Base-by-base conservation (phyloP, 2,797 vertebrate genomes). In the Vipera latastei region DNA sequence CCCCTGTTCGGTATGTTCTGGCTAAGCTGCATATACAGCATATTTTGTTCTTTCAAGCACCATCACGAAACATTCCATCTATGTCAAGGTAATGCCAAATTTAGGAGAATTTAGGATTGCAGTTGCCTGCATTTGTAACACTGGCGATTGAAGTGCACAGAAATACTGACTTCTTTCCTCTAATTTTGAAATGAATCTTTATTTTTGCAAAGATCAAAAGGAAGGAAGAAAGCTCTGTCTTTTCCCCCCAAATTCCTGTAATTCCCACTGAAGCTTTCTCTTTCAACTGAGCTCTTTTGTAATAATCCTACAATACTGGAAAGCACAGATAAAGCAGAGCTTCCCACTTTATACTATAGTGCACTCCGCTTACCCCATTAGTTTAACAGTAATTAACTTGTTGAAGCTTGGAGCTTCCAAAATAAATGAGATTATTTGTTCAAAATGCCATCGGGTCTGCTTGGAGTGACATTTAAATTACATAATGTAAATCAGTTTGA, bases 381-480 rank as follows among this genome's bases (percentile, higher is more conserved):
- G 96, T 94, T 97, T 95, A 96, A 89, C 93, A 95, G 95, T 97
- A 96, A 97, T 97, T 97, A 97, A 96, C 96, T 97, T 97, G 96
- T 95, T 96, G 96, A 96, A 95, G 96, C 95, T 96, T 95, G 95
- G 94, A 95, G 94, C 95, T 95, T 97, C 95, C 96, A 95, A 97
- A 97, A 97, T 97, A 97, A 98, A 98, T 97, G 96, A 97, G 96
- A 98, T 97, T 97, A 96, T 97, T 97, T 98, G 97, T 98, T 98
- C 97, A 97, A 97, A 98, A 97, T 98, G 97, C 96, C 98, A 98
- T 96, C 93, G 96, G 96, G 97, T 96, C 97, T 96, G 94, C 97
- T 95, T 95, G 94, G 94, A 97, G 96, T 98, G 97, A 97, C 97
- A 98, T 98, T 98, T 98, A 97, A 97, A 98, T 98, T 97, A 97